Conservation (phyloP, 1,140 invertebrate species). For the Cepaea nemoralis region DNA sequence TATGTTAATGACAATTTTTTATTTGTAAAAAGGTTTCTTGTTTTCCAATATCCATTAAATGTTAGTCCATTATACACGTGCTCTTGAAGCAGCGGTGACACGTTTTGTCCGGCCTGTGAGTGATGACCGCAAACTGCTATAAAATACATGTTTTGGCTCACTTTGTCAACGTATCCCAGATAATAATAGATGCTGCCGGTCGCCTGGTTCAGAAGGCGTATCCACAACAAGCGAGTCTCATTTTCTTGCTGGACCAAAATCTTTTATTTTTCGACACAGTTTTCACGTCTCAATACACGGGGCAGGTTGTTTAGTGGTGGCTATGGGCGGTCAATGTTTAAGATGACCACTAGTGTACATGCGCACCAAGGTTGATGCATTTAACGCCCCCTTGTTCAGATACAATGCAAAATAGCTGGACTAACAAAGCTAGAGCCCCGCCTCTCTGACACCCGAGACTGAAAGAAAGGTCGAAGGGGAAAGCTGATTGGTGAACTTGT, state of each 20-base stretch:
- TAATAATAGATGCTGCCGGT: background rate
- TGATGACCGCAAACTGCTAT: slow-evolving; percentile 1
- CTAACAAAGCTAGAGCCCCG: background rate
- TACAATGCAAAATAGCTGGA: background rate
- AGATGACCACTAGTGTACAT: background rate
- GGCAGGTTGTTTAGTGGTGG: slow-evolving; percentile 1
- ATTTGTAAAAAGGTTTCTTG: background rate
- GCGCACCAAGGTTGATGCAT: background rate
- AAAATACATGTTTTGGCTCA: slow-evolving; percentile 4
- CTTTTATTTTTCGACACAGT: background rate
- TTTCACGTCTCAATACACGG: background rate
- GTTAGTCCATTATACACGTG: background rate
- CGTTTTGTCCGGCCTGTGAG: background rate
- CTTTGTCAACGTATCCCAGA: background rate
- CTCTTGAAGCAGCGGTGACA: background rate
- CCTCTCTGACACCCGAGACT: background rate
- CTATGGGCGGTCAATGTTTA: background rate
- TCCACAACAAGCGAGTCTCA: background rate
- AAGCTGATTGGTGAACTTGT: background rate
- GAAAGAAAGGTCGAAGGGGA: background rate
- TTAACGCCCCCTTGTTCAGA: slow-evolving; percentile 2
- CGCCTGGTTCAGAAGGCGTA: background rate
- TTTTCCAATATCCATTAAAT: background rate
- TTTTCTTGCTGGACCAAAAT: background rate
- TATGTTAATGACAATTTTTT: background rate